Base-by-base conservation (phyloP, 2,888 invertebrate genomes). In the Sceliomorpha sp. region DNA sequence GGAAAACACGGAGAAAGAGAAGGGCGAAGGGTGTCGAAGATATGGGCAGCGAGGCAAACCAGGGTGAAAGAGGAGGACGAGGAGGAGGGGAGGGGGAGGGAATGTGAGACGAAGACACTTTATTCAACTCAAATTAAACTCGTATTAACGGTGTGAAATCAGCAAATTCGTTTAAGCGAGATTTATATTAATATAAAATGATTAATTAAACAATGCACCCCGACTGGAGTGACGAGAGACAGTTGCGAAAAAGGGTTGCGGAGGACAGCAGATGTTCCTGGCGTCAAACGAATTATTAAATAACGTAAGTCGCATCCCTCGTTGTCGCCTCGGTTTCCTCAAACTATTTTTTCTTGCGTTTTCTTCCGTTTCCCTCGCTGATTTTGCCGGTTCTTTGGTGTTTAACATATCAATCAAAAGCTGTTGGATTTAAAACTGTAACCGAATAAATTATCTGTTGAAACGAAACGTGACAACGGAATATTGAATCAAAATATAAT, bases 131-230 rank as follows among this genome's bases (percentile, higher is more conserved):
- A 78, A 84, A 86, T 85, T 80, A 84, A 84, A 84, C 78, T 81
- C 82, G 79, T 82, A 84, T 86, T 79, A 85, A 82, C 81, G 78
- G 69, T 75, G 77, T 77, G 79, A 79, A 84, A 84, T 85, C 82
- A 79, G 81, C 75, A 78, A 79, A 84, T 84, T 81, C 82, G 84
- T 82, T 85, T 80, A 81, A 78, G 78, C 80, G 73, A 72, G 80
- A 77, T 79, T 80, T 81, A 36, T 86, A 85, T 86, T 85, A 86
- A 86, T 83, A 83, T 79, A 79, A 82, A 80, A 84, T 86, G 86
- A 86, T 86, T 86, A 86, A 86, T 86, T 84, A 85, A 83, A 80
- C 82, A 79, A 79, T 17, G 67, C 31, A 26, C 24, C 39, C 12
- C 9, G 32, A 37, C 51, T 37, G 44, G 67, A 47, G 12, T 32